These are phyloP conservation scores for Eubasilissa splendida DNA, from an alignment of 2,888 invertebrate species.

Conservation along the genomic window DNA sequence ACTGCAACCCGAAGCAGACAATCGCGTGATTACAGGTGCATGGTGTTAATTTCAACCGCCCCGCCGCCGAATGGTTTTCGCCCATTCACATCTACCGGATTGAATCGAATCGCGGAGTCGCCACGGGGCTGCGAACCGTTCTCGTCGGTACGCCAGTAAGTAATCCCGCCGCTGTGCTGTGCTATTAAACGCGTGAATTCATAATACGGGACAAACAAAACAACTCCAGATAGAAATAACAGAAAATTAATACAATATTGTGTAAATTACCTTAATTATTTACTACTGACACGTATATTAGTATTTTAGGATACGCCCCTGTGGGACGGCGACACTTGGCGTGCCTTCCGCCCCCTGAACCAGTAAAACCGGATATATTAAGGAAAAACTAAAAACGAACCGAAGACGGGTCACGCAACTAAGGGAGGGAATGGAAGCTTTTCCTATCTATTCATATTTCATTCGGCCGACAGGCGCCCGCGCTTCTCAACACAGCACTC, in stretches of 20 bases:
- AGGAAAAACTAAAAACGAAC: conserved; percentile 25
- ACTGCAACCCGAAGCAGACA: background rate
- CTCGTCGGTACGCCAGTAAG: background rate
- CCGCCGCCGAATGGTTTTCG: background rate
- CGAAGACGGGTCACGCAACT: conserved; percentile 29
- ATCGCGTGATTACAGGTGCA: conserved; percentile 21
- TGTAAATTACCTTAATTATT: no score
- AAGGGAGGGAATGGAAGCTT: background rate
- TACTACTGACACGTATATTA: background rate
- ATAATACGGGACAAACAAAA: no score
- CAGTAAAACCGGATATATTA: conserved; percentile 15
- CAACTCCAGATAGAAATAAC: no score
- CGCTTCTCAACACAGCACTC: background rate
- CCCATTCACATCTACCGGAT: background rate
- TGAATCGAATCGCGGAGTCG: background rate
- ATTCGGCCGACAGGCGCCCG: conserved; percentile 18
- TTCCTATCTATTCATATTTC: conserved; percentile 33
- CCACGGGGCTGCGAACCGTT: background rate
- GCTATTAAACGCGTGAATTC: no score
- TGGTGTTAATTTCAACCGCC: conserved; percentile 1
- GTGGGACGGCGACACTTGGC: conserved; percentile 27
- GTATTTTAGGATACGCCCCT: conserved; percentile 7
- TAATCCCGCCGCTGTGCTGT: no score
- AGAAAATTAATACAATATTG: no score
- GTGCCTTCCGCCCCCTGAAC: conserved; percentile 1